phyloP scores from a whole-genome alignment of 2,888 invertebrate genomes.

The Smittia aterrima region DNA sequence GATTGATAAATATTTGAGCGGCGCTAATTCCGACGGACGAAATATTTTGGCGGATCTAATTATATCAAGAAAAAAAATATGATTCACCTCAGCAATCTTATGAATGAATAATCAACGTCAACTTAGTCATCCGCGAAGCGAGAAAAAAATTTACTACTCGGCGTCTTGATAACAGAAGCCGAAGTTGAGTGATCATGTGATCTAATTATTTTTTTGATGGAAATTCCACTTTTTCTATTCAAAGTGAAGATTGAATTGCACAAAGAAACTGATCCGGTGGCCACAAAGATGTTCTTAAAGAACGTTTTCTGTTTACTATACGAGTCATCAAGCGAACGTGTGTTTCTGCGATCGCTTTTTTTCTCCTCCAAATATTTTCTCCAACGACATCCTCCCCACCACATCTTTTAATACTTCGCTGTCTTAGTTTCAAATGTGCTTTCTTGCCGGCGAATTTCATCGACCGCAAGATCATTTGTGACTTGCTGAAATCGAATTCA shows the following conservation, averaged over 20 bases:
- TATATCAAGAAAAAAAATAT: not conserved
- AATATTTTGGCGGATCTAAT: too few relatives aligned
- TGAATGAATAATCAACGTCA: not conserved
- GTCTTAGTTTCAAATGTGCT: not conserved
- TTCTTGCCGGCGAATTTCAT: not conserved
- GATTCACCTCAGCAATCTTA: not conserved
- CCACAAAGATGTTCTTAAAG: too few relatives aligned
- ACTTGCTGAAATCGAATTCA: constrained; percentile 17
- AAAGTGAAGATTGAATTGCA: not conserved
- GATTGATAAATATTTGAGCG: too few relatives aligned
- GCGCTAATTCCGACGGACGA: too few relatives aligned
- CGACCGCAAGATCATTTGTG: constrained; percentile 14
- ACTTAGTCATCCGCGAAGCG: not conserved
- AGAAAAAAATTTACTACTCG: not conserved
- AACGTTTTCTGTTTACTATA: too few relatives aligned
- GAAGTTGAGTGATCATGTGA: too few relatives aligned
- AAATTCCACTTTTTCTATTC: not conserved
- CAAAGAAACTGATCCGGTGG: too few relatives aligned
- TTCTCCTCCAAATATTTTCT: not conserved
- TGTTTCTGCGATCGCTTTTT: not conserved
- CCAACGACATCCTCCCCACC: not conserved
- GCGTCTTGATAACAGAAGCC: not conserved
- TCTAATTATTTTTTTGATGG: too few relatives aligned
- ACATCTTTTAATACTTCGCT: not conserved
- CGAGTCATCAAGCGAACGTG: not conserved